Evolutionary conservation across 2,113 vertebrate genomes (phyloP), one percentile per base, ranked within the genome.

Genomic region (Polyodon spathula): DNA sequence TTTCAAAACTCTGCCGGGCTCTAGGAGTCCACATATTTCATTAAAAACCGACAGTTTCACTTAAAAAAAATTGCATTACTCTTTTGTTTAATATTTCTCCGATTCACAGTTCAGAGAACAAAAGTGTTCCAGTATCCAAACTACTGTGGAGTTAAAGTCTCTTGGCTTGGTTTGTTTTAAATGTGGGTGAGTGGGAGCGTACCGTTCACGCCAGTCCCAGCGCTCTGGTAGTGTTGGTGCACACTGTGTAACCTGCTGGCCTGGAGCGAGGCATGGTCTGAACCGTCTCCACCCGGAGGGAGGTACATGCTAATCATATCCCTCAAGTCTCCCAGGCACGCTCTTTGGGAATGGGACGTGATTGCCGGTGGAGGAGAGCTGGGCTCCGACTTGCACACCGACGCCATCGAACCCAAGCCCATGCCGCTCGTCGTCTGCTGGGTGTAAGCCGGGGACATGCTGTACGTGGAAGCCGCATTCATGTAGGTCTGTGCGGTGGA

Each of bases 251-350:
- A 89, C 76, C 94, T 85, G 78, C 88, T 89, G 73, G 85, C 82
- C 68, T 94, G 93, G 77, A 97, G 84, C 58, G 86, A 78, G 38
- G 92, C 84, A 66, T 93, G 92, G 66, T 97, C 95, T 6, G 90
- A 83, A 67, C 89, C 88, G 37, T 97, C 95, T 57, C 94, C 95
- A 7, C 95, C 92, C 61, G 94, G 94, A 6, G 95, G 95, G 76
- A 98, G 92, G 77, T 98, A 98, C 95, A 98, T 97, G 87, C 95
- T 98, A 79, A 98, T 98, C 95, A 98, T 98, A 76, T 98, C 94
- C 86, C 95, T 83, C 88, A 98, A 89, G 79, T 98, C 95, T 58
- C 95, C 95, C 74, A 98, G 83, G 71, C 95, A 97, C 66, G 94
- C 93, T 66, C 95, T 84, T 84, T 97, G 94, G 46, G 93, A 95